Evolutionary conservation across 1,140 invertebrate genomes (phyloP).

Genomic region (Nebria ingens): DNA sequence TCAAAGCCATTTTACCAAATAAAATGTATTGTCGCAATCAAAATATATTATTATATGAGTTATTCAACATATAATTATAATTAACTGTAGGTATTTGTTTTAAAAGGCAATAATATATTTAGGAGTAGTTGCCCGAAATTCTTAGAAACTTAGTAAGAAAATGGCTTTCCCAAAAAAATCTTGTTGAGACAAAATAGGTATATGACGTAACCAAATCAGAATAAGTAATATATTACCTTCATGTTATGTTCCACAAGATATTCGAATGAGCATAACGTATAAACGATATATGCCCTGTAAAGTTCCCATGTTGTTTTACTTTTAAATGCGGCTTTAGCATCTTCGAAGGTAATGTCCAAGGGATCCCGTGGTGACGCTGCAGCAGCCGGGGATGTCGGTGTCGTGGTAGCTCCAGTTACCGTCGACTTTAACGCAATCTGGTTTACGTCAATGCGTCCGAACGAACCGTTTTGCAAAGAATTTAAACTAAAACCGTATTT

Average conservation of each 20-base stretch:
- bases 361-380: conserved; percentile 50
- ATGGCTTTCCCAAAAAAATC: no score
- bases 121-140: no score
- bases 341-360: conserved; percentile 79
- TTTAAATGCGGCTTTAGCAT: conserved; percentile 72
- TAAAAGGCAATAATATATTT: no score
- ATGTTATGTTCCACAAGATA: conserved; percentile 90
- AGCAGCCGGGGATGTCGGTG: conserved; percentile 18
- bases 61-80: no score
- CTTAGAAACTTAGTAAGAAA: no score
- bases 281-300: conserved; percentile 83
- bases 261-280: conserved; percentile 83
- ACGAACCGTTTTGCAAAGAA: conserved; percentile 21
- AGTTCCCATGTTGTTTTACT: conserved; percentile 94
- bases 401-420: conserved; percentile 17
- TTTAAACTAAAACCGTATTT: conserved; percentile 28
- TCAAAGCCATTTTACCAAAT: no score
- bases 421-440: conserved; percentile 24
- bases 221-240: conserved; percentile 59
- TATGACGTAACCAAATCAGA: no score
- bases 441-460: conserved; percentile 22
- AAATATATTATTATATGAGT: no score
- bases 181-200: no score
- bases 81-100: no score
- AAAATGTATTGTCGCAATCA: no score